Percentiles rank a stretch among this genome's conserved stretches.
Conservation (phyloP, 2,113 vertebrate genomes). For the Mugil cephalus region DNA sequence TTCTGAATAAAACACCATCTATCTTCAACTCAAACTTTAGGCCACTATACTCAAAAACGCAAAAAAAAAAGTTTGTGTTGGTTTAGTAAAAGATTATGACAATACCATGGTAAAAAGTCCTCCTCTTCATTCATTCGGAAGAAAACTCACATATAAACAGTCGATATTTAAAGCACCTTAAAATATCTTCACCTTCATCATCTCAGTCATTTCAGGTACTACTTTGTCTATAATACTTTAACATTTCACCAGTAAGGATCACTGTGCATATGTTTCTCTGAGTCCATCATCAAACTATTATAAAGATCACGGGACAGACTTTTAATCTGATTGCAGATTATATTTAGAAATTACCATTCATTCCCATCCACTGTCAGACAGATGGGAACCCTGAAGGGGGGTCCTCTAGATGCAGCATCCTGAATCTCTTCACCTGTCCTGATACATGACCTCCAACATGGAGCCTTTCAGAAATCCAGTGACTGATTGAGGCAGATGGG, state of each 20-base stretch:
- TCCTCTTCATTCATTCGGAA: too few relatives aligned
- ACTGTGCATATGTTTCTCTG: too few relatives aligned
- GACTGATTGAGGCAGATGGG: constrained; percentile 43
- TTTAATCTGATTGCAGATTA: constrained; percentile 2
- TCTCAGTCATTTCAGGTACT: too few relatives aligned
- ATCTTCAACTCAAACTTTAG: constrained; percentile 22
- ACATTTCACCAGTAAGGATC: too few relatives aligned
- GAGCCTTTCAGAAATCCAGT: constrained; percentile 44
- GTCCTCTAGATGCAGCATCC: constrained; percentile 37
- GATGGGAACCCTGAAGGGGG: constrained; percentile 57
- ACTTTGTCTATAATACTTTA: too few relatives aligned
- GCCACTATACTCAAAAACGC: too few relatives aligned
- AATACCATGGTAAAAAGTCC: too few relatives aligned
- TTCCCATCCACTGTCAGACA: constrained; percentile 38
- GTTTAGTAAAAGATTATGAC: too few relatives aligned
- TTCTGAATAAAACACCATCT: constrained; percentile 45
- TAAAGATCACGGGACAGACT: background rate
- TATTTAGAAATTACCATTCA: background rate
- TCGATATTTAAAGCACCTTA: too few relatives aligned
- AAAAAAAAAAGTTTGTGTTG: too few relatives aligned
- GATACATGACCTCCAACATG: constrained; percentile 51
- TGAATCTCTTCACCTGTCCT: background rate
- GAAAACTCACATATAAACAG: background rate
- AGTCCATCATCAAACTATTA: too few relatives aligned
- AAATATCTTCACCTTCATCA: too few relatives aligned